phyloP scores from a whole-genome alignment of 2,888 invertebrate species.

The Sisyra nigra region DNA sequence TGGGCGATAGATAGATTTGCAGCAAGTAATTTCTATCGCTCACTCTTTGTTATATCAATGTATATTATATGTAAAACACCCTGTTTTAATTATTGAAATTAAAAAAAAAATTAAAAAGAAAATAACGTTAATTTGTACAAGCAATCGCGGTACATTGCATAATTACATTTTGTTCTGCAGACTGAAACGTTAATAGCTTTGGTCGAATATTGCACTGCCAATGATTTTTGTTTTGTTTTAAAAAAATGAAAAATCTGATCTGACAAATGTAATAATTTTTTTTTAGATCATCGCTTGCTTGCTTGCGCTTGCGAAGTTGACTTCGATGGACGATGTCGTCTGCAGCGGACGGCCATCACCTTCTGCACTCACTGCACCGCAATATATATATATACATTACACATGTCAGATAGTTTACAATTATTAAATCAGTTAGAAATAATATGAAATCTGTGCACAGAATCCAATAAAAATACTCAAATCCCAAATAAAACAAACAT shows the following conservation, averaged over 20 bases:
- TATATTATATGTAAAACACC: no score
- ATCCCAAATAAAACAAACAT: no score
- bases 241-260: background rate
- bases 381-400: background rate
- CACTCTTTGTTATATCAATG: no score
- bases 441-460: no score
- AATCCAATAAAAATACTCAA: no score
- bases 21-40: no score
- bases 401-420: no score
- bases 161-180: conserved; percentile 4
- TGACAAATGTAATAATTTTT: background rate
- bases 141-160: conserved; percentile 1
- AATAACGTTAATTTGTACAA: background rate
- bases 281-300: conserved; percentile 2
- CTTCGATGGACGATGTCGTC: background rate
- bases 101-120: no score
- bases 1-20: no score
- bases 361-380: conserved; percentile 3
- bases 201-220: background rate
- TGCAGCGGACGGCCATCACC: conserved; percentile 1
- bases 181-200: background rate
- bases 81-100: no score
- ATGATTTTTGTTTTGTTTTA: background rate
- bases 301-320: background rate
- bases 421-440: no score